Conservation (phyloP, 2,888 invertebrate genomes). For the Sphecodes monilicornis region DNA sequence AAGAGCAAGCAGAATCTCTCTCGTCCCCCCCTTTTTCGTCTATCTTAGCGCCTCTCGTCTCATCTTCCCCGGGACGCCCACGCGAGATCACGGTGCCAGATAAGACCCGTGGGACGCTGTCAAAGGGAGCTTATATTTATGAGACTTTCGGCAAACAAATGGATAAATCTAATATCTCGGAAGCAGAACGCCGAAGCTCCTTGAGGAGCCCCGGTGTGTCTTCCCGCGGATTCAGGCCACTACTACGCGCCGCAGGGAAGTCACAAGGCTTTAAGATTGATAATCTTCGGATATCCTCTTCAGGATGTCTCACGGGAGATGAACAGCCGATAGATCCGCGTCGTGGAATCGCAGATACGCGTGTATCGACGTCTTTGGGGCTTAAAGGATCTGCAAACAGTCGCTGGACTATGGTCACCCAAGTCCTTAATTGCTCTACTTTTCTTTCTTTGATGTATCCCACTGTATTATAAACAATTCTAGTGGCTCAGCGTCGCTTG, state of each 20-base stretch:
- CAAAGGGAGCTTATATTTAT: conserved; percentile 84
- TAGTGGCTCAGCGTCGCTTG: not conserved
- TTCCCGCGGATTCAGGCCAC: conserved; percentile 28
- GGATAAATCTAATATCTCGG: conserved; percentile 83
- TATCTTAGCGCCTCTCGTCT: conserved; percentile 43
- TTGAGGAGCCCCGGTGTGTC: conserved; percentile 57
- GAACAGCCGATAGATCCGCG: conserved; percentile 4
- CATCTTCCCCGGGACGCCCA: conserved; percentile 66
- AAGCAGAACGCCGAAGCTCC: conserved; percentile 68
- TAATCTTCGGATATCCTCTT: conserved; percentile 23
- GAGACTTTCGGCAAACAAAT: conserved; percentile 84
- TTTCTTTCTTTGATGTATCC: not conserved
- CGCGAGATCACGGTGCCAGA: conserved; percentile 76
- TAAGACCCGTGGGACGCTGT: conserved; percentile 80
- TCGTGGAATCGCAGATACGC: not conserved
- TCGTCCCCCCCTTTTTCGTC: conserved; percentile 31
- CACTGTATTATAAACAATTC: not conserved
- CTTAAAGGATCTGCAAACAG: not conserved
- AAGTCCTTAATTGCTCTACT: not conserved
- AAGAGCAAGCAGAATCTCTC: not conserved
- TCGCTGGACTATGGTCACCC: not conserved
- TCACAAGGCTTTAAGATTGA: conserved; percentile 14
- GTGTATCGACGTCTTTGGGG: not conserved
- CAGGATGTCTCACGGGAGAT: not conserved
- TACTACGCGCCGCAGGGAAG: not conserved